Conservation (phyloP, 2,113 vertebrate genomes). For the Colius striatus region DNA sequence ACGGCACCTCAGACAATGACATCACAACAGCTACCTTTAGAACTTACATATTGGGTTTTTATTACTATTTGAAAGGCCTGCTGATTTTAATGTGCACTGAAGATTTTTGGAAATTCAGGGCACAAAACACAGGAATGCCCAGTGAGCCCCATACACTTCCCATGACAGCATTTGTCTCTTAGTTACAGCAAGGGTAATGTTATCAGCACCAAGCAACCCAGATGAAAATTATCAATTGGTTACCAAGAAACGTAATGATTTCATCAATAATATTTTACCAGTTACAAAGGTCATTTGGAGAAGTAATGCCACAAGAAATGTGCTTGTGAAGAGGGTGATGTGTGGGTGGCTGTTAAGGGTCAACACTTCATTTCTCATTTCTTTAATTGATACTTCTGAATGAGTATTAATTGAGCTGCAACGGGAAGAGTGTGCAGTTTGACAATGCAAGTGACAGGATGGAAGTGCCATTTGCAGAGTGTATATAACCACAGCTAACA, state of each 20-base stretch:
- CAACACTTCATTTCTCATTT: constrained; percentile 50
- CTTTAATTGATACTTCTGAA: constrained; percentile 57
- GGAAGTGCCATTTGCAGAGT: constrained; percentile 40
- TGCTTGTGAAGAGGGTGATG: constrained; percentile 18
- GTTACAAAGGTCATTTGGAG: constrained; percentile 65
- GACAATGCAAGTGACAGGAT: constrained; percentile 53
- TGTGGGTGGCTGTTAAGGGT: constrained; percentile 36
- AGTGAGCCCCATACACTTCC: neutral
- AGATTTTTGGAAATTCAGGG: constrained; percentile 6
- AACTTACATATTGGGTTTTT: neutral
- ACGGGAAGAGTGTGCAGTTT: constrained; percentile 41
- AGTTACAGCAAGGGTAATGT: constrained; percentile 72
- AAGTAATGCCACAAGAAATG: constrained; percentile 41
- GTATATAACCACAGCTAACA: constrained; percentile 44
- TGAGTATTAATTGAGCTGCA: constrained; percentile 59
- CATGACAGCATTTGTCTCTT: constrained; percentile 57
- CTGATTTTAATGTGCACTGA: neutral
- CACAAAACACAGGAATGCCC: constrained; percentile 17
- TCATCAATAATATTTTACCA: constrained; percentile 65
- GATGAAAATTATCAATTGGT: constrained; percentile 62
- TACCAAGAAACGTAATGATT: constrained; percentile 64
- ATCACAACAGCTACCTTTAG: neutral
- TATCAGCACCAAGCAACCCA: constrained; percentile 55
- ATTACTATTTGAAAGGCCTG: neutral
- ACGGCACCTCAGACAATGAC: neutral